phyloP scores from a whole-genome alignment of 2,113 vertebrate species.

The Ceyx cyanopectus region DNA sequence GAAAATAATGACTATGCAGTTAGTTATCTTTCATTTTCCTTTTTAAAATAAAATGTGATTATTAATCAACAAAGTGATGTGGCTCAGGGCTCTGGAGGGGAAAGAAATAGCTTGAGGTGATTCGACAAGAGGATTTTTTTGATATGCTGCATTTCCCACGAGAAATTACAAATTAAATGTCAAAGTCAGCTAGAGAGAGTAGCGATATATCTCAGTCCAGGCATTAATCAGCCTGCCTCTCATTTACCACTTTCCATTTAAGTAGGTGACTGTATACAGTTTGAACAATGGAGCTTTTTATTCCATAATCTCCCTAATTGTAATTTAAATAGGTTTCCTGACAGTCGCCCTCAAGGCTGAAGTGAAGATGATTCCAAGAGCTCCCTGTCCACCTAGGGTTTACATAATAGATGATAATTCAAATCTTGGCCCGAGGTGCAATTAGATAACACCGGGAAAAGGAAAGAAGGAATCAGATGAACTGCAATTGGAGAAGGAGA shows the following conservation, averaged over 20 bases:
- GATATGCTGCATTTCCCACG: constrained; percentile 15
- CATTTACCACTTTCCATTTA: constrained; percentile 63
- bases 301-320: constrained; percentile 53
- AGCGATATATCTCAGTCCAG: not conserved
- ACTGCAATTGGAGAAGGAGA: constrained; percentile 17
- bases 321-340: constrained; percentile 70
- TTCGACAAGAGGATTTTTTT: constrained; percentile 37
- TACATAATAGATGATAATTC: constrained; percentile 64
- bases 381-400: not conserved
- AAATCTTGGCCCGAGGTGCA: not conserved
- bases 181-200: constrained; percentile 17
- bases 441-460: constrained; percentile 49
- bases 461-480: constrained; percentile 28
- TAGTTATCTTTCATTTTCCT: constrained; percentile 26
- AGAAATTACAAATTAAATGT: constrained; percentile 47
- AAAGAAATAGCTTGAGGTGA: constrained; percentile 26
- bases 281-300: constrained; percentile 66
- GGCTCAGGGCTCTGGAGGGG: not conserved
- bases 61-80: constrained; percentile 52
- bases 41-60: constrained; percentile 48
- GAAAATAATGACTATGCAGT: constrained; percentile 12
- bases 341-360: constrained; percentile 18
- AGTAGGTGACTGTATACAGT: constrained; percentile 65
- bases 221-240: constrained; percentile 64
- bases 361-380: constrained; percentile 42